Evolutionary conservation across 1,140 invertebrate species (phyloP).

Genomic region (Lanistes nyassanus): DNA sequence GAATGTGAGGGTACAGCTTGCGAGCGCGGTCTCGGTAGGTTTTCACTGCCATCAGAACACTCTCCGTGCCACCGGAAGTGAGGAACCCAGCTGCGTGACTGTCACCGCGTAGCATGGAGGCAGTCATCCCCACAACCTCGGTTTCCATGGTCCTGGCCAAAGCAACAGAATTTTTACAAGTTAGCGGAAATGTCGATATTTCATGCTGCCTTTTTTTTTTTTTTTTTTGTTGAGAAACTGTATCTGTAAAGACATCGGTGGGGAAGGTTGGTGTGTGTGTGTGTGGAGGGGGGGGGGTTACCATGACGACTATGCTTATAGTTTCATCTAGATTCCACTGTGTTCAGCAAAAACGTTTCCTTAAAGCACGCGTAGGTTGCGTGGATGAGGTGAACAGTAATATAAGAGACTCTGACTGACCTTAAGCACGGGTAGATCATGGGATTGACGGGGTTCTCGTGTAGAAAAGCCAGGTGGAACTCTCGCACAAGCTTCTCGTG

Average conservation of each 20-base stretch:
- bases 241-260: too few relatives aligned
- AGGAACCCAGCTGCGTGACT: constrained; percentile 87
- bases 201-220: too few relatives aligned
- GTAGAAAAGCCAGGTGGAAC: constrained; percentile 56
- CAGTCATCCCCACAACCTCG: constrained; percentile 90
- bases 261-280: too few relatives aligned
- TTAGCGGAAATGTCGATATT: too few relatives aligned
- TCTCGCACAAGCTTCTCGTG: constrained; percentile 55
- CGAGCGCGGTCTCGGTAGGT: constrained; percentile 73
- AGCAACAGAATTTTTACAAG: neutral
- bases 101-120: constrained; percentile 87
- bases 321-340: too few relatives aligned
- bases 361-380: too few relatives aligned
- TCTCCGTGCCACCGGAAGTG: constrained; percentile 97
- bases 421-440: constrained; percentile 59
- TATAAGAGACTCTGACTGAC: constrained; percentile 33
- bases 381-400: neutral
- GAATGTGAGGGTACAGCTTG: constrained; percentile 70
- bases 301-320: too few relatives aligned
- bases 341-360: too few relatives aligned
- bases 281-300: too few relatives aligned
- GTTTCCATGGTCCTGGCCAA: constrained; percentile 75
- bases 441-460: constrained; percentile 63
- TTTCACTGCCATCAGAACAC: constrained; percentile 96
- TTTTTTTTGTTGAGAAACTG: too few relatives aligned